Evolutionary conservation across 2,113 vertebrate genomes (phyloP), one percentile per base, ranked within the genome.

Genomic region (Aramus guarauna): DNA sequence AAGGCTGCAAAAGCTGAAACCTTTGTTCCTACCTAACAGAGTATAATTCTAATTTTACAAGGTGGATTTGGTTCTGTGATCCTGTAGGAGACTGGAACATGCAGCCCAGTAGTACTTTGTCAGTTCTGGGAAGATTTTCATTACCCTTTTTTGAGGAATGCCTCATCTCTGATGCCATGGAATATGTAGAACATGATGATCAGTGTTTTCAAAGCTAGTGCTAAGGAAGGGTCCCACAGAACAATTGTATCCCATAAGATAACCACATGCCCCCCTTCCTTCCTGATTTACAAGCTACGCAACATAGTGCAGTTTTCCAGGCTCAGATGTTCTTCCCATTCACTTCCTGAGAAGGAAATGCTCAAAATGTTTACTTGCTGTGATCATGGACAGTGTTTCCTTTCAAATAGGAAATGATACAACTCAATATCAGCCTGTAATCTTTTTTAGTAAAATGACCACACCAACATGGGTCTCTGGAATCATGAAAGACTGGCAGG

Each of bases 271-370:
- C 90, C 93, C 83, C 2, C 63, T 96, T 95, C 95, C 95, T 96
- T 96, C 96, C 95, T 97, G 78, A 50, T 80, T 88, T 93, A 67
- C 37, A 86, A 81, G 92, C 92, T 67, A 12, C 52, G 72, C 88
- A 88, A 56, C 75, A 39, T 55, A 77, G 55, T 80, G 58, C 78
- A 89, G 67, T 76, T 94, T 90, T 93, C 74, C 92, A 95, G 94
- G 93, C 76, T 88, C 95, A 96, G 88, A 96, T 96, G 92, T 92
- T 94, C 94, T 96, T 96, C 82, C 90, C 53, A 92, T 94, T 93
- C 75, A 90, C 88, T 96, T 96, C 95, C 96, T 95, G 85, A 95
- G 92, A 92, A 93, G 94, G 96, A 97, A 97, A 74, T 84, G 90
- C 78, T 95, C 90, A 95, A 81, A 96, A 94, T 96, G 91, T 94